Evolutionary conservation across 2,888 invertebrate genomes (phyloP), one percentile per base, ranked within the genome.

Genomic region (Tetropium fuscum): DNA sequence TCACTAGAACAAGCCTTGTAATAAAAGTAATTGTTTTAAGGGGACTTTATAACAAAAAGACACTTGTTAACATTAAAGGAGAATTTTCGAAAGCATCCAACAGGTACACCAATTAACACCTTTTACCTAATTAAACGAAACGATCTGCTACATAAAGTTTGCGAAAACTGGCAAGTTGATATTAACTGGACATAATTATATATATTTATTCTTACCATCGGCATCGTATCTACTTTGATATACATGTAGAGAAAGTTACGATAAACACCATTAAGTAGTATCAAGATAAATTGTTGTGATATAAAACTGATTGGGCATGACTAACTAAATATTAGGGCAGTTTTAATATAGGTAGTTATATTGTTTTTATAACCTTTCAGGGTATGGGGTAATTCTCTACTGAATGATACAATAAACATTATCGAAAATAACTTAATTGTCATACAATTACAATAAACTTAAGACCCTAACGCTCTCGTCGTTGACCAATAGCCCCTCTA

Each of bases 211-310:
- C 44, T 44, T 27, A 44, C 44, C 15, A 27, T 36, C 34, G 20
- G 32, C 47, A 30, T n/a, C 47, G 47, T 32, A 48, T 36, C 19
- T 36, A 22, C 36, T n/a, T 20, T 38, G 22, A 36, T 36, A 48
- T 47, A 48, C 19, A 11, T 40, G 34, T 11, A 36, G 48, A 36
- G 48, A 48, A 48, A 48, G 48, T 48, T 22, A 16, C 16, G 16
- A 44, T 44, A 48, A 36, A 48, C 22, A 36, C 36, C 22, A 25
- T 32, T 48, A 48, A 34, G 13, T 19, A 34, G 34, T 13, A 3
- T 19, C 20, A 36, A 20, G n/a, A n/a, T n/a, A n/a, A n/a, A n/a
- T n/a, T 30, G 11, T 43, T 43, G 13, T 43, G 13, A 43, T 43
- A 43, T 25, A 15, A 43, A 43, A 22, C 22, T 43, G 25, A 22